Percentiles rank a stretch among this genome's conserved stretches.
Conservation (phyloP, 1,140 invertebrate genomes). For the Monochamus saltuarius region DNA sequence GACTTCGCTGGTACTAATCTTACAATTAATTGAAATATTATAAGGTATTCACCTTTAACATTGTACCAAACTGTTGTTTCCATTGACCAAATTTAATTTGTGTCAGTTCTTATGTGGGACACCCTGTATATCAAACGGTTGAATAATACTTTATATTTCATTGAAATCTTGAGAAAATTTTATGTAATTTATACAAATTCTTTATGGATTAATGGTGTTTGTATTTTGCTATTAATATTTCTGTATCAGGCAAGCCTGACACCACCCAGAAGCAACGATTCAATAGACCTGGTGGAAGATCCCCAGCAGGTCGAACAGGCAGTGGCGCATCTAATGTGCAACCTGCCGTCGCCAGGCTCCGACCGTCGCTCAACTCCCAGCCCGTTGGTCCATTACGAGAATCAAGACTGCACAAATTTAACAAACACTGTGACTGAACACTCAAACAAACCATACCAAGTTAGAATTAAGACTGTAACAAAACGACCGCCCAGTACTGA, state of each 20-base stretch:
- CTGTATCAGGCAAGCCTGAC: conserved; percentile 5
- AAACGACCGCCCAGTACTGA: conserved; percentile 1
- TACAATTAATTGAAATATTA: too few species aligned
- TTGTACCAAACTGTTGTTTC: too few species aligned
- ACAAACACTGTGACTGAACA: background rate
- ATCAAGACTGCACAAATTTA: conserved; percentile 12
- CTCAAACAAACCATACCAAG: background rate
- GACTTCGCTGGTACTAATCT: too few species aligned
- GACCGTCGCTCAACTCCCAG: background rate
- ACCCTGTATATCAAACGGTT: too few species aligned
- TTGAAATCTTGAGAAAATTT: too few species aligned
- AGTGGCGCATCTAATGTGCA: conserved; percentile 67
- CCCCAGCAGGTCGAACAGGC: conserved; percentile 65
- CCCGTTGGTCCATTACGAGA: conserved; percentile 2
- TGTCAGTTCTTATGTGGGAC: too few species aligned
- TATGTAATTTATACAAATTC: too few species aligned
- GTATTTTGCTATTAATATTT: too few species aligned
- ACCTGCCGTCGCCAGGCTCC: conserved; percentile 54
- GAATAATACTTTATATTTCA: too few species aligned
- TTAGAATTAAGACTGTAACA: conserved; percentile 1
- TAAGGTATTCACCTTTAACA: too few species aligned
- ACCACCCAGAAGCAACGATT: conserved; percentile 9
- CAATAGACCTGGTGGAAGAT: conserved; percentile 59
- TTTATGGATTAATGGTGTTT: too few species aligned
- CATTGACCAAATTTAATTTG: too few species aligned